Conservation (phyloP, 2,113 vertebrate species). For the Chiloscyllium plagiosum region DNA sequence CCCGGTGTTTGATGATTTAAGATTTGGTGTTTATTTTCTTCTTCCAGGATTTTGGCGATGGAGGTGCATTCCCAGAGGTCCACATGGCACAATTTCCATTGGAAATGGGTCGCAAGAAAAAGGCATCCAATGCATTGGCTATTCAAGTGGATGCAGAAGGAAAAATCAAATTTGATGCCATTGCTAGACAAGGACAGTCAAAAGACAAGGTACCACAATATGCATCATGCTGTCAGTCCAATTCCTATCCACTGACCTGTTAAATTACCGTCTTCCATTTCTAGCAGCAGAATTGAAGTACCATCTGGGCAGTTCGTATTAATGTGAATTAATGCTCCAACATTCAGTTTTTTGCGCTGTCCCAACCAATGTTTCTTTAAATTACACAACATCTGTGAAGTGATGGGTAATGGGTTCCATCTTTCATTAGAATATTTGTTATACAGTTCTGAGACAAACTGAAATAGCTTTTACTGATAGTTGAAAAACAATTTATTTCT, state of each 20-base stretch:
- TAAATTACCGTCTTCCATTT: neutral
- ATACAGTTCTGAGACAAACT: neutral
- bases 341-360: neutral
- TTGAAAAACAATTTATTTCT: constrained; percentile 33
- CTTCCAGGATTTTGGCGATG: constrained; percentile 91
- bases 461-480: neutral
- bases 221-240: neutral
- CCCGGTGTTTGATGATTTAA: neutral
- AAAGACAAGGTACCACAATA: constrained; percentile 81
- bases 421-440: neutral
- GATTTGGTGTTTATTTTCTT: constrained; percentile 32
- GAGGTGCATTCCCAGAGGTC: constrained; percentile 94
- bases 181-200: constrained; percentile 86
- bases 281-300: neutral
- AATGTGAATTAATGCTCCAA: neutral
- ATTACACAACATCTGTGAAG: neutral
- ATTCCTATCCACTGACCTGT: neutral
- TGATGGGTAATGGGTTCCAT: neutral
- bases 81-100: constrained; percentile 92
- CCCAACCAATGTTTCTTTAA: neutral
- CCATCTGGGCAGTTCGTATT: too few species aligned
- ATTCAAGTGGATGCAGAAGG: constrained; percentile 95
- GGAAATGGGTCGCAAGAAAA: constrained; percentile 96
- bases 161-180: constrained; percentile 94
- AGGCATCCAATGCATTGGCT: constrained; percentile 86